Base-by-base conservation (phyloP, 2,888 invertebrate genomes). In the Laothoe populi region DNA sequence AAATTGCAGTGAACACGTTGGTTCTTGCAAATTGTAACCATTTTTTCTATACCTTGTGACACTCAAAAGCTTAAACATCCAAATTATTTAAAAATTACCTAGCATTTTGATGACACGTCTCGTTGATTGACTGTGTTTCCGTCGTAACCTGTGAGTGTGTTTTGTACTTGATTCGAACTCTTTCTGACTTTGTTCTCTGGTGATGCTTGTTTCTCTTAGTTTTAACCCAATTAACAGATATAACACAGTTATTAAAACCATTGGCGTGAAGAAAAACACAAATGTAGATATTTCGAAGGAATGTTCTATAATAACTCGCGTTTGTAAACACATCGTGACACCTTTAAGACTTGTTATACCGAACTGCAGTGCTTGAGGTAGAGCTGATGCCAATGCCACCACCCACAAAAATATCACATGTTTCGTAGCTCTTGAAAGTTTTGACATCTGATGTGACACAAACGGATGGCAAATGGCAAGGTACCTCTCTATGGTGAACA, bases 371-470 rank as follows among this genome's bases (percentile, higher is more conserved):
- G 89, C 96, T 79, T 96, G 96, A 0, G 97, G 97, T 48, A 96
- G 87, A 0, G 97, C 97, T 74, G 96, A 86, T 66, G 95, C 92
- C 70, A 97, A 86, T 0, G 98, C 96, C 0, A 95, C 88, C 60
- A 96, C 79, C 98, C 98, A 99, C 67, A 98, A 95, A 46, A 95
- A 87, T 23, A 97, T 83, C 45, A 98, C 96, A 73, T 97, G 95
- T 79, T 96, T 96, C 62, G 97, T 93, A 10, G 97, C 98, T 35
- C 98, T 93, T 16, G 97, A 96, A 45, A 98, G 88, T 77, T 97
- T 97, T 4, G 98, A 97, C 95, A 97, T 96, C 65, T 97, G 97
- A 80, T 98, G 98, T 4, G 94, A 94, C 40, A 94, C 81, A 71
- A 95, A 95, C 1, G 95, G 95, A 71, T 95, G 94, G 69, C 95